Base-by-base conservation (phyloP, 2,888 invertebrate species). In the Pseudanteris insignis region DNA sequence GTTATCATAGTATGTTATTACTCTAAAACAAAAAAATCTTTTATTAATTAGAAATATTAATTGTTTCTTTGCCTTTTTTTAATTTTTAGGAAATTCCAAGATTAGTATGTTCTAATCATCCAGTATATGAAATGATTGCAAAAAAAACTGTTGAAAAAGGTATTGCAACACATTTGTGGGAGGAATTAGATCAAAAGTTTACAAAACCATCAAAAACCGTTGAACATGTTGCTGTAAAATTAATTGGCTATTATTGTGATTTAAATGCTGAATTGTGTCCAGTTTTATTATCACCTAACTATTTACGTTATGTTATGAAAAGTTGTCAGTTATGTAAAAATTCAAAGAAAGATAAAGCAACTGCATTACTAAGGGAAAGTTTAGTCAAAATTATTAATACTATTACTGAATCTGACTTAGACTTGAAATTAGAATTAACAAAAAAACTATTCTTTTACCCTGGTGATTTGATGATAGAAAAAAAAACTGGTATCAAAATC, bases 391-490 rank as follows among this genome's bases (percentile, higher is more conserved):
- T 87, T 21, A 78, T 84, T 5, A 82, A 82, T 64, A 79, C 82
- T 26, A 70, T 86, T 10, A 77, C 78, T 1, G 82, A 84, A 13
- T 81, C 85, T 3, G 79, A 81, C 18, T 81, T 82, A 24, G 47
- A 53, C 3, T 11, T 47, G 0, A 34, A 36, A 74, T 80, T 89
- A 1, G 80, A 82, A 5, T 82, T 86, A 2, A 75, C 91, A 25
- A 85, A 86, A 50, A 87, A 86, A 68, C 75, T 91, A 1, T 80
- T 90, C 6, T 83, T 89, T 32, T 81, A 85, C 72, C 89, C 90
- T 0, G 90, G 90, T 2, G 86, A 87, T 69, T 85, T 91, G 58
- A 86, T 88, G 77, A 87, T 91, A 61, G 89, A 90, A 70, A 89
- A 89, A 79, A 85, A 86, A 18, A 89, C 89, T 11, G 85, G 86